A percentile compares a stretch with the other conserved stretches of the same genome.
These are phyloP conservation scores for Sicus ferrugineus DNA, from an alignment of 2,888 invertebrate genomes.

Conservation along the genomic window DNA sequence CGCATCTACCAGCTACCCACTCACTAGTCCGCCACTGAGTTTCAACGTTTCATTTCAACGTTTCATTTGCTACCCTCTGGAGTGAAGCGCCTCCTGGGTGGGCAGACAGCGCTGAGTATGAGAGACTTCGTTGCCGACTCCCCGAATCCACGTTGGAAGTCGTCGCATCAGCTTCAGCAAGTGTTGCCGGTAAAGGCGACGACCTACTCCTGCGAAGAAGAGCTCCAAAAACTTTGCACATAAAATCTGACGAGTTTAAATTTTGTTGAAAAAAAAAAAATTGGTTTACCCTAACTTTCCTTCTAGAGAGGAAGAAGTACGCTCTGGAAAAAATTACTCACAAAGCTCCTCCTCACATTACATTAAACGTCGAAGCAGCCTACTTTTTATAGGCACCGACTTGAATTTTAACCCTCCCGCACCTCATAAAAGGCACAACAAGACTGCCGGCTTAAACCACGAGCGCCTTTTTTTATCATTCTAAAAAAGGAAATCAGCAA, in stretches of 20 bases:
- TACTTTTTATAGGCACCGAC: too few species aligned
- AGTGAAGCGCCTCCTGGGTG: neutral
- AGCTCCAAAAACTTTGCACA: constrained; percentile 43
- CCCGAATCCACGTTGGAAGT: neutral
- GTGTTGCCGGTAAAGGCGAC: neutral
- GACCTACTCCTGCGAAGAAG: neutral
- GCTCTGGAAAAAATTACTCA: too few species aligned
- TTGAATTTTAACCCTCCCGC: too few species aligned
- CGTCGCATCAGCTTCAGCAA: neutral
- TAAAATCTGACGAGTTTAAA: constrained; percentile 47
- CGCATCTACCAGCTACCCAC: neutral
- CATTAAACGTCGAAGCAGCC: too few species aligned
- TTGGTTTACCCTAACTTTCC: too few species aligned
- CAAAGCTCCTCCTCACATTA: too few species aligned
- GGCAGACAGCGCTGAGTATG: neutral
- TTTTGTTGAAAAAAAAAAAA: constrained; percentile 43
- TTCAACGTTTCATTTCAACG: constrained; percentile 29
- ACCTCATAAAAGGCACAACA: too few species aligned
- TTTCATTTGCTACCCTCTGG: constrained; percentile 26
- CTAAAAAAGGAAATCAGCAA: too few species aligned
- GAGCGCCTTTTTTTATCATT: too few species aligned
- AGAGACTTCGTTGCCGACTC: neutral
- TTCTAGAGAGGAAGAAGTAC: too few species aligned
- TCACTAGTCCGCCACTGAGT: neutral
- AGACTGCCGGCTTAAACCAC: too few species aligned